Evolutionary conservation across 2,113 vertebrate genomes (phyloP), one percentile per base, ranked within the genome.

Genomic region (Chionis minor): DNA sequence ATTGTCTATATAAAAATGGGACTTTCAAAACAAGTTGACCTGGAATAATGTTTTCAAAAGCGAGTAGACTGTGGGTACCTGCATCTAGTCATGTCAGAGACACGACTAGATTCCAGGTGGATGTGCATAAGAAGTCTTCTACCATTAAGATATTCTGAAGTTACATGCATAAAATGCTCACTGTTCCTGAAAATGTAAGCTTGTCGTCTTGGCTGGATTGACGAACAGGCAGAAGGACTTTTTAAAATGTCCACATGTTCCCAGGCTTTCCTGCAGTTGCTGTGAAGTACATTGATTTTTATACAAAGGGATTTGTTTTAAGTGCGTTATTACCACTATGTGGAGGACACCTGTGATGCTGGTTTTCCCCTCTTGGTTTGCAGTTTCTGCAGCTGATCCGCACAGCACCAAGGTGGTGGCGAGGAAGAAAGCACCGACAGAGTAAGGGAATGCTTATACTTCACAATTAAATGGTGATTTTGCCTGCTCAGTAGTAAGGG

Each of bases 221-320:
- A 3, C 4, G 59, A 17, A 8, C 11, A n/a, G 44, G 6, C 26
- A 67, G 40, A 55, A 75, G 4, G 45, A 10, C 1, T 65, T 13
- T 45, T 13, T 2, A 6, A 40, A 49, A 42, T 9, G 10, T 1
- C 10, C 10, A 4, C 0, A 0, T 0, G 4, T 55, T 38, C 40
- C 30, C 9, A 18, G 47, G 45, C 22, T 66, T 33, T 42, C 8
- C 21, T 14, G 8, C 1, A 6, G 17, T 1, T 63, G 35, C 59
- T 38, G 0, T 22, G 55, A 59, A 20, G n/a, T 4, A 4, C 8
- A 4, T 0, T 28, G 27, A 0, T 49, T 28, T 56, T 24, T 6
- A 0, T 3, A 1, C 28, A 3, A 3, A 16, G 16, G 22, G 38
- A 11, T 30, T 32, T 27, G 26, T 2, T 35, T 1, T 1, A 12